Conservation (phyloP, 2,113 vertebrate genomes). For the Falco punctatus region DNA sequence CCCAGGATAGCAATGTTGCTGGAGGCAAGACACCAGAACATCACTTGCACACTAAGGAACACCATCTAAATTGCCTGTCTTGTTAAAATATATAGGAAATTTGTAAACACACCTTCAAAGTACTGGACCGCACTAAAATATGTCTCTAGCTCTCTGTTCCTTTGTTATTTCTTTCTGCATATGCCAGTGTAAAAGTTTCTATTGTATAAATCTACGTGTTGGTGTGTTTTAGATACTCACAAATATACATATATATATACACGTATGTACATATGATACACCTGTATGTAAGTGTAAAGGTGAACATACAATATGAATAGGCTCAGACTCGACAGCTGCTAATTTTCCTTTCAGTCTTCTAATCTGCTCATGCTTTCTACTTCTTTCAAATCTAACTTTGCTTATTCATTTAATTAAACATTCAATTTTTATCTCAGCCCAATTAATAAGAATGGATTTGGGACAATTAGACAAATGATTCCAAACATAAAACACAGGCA, state of each 20-base stretch:
- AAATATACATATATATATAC: neutral
- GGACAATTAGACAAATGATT: neutral
- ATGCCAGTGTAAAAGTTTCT: neutral
- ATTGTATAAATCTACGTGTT: neutral
- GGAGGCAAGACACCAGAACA: slow-evolving; percentile 32
- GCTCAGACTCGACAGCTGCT: neutral
- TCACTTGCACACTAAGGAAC: neutral
- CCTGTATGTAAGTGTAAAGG: neutral
- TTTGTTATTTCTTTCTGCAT: neutral
- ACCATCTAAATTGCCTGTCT: neutral
- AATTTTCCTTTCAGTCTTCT: neutral
- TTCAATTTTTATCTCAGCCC: neutral
- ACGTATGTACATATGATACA: neutral
- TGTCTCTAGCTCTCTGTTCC: neutral
- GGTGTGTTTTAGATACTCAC: neutral
- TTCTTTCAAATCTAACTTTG: neutral
- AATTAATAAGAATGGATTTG: neutral
- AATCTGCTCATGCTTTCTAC: neutral
- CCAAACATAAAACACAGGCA: neutral
- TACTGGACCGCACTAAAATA: neutral
- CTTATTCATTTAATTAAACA: neutral
- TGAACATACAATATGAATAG: neutral
- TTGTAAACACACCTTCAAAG: neutral
- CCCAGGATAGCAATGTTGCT: neutral
- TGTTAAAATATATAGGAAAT: slow-evolving; percentile 18